Percentiles rank a stretch among this genome's conserved stretches.
These are phyloP conservation scores for Sisyra nigra DNA, from an alignment of 2,888 invertebrate species.

Conservation along the genomic window DNA sequence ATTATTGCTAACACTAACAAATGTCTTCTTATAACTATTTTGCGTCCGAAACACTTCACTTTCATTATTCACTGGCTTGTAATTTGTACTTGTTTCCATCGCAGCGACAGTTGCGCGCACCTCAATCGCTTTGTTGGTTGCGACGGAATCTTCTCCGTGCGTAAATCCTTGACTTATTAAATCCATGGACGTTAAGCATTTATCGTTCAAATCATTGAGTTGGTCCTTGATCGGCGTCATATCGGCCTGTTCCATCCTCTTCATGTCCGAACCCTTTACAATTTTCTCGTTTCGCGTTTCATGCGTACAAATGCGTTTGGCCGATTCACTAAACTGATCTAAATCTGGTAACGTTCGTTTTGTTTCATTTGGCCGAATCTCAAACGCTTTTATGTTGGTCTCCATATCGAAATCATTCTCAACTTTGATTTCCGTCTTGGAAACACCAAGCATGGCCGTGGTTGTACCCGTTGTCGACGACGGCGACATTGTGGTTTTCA, in stretches of 20 bases:
- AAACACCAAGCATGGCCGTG: neutral
- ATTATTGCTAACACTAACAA: slow-evolving; percentile 1
- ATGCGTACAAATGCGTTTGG: too few species aligned
- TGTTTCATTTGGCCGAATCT: slow-evolving; percentile 3
- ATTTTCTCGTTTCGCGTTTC: too few species aligned
- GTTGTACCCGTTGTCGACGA: slow-evolving; percentile 1
- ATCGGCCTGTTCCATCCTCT: too few species aligned
- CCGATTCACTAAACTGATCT: too few species aligned
- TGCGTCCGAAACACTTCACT: slow-evolving; percentile 9
- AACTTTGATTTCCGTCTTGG: neutral
- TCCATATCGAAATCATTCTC: slow-evolving; percentile 7
- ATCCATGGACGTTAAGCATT: neutral
- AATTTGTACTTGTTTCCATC: slow-evolving; percentile 6
- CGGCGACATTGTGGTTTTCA: slow-evolving; percentile 4
- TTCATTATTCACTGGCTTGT: slow-evolving; percentile 5
- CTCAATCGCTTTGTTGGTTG: neutral
- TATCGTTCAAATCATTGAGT: neutral
- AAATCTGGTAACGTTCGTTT: neutral
- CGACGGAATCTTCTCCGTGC: neutral
- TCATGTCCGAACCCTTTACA: too few species aligned
- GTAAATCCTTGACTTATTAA: neutral
- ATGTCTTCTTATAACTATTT: neutral
- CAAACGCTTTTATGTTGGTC: slow-evolving; percentile 8
- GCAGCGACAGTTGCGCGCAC: neutral
- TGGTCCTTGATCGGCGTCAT: too few species aligned